phyloP scores from a whole-genome alignment of 2,113 vertebrate species.

The Taxidea taxus region DNA sequence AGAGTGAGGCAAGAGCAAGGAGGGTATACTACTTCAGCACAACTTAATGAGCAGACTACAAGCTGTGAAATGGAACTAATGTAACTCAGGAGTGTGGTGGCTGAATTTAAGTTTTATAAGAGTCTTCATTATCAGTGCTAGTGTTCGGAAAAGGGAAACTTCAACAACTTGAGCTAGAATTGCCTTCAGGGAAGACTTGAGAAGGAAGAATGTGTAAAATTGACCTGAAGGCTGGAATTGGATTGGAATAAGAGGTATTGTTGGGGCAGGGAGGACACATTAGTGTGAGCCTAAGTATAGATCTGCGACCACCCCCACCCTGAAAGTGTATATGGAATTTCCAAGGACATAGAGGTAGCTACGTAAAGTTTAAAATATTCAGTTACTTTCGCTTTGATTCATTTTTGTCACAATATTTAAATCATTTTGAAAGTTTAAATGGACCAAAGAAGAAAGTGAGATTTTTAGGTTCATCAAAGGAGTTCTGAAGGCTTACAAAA shows the following conservation, averaged over 20 bases:
- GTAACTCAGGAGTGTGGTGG: neutral
- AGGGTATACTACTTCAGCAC: neutral
- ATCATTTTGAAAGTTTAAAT: neutral
- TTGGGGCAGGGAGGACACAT: neutral
- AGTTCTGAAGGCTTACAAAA: neutral
- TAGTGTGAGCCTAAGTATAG: neutral
- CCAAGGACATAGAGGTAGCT: neutral
- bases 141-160: neutral
- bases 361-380: slow-evolving; percentile 17
- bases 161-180: neutral
- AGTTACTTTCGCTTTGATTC: neutral
- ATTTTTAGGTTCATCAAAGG: neutral
- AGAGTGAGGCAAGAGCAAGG: neutral
- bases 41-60: neutral
- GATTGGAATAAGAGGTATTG: neutral
- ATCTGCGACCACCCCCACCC: neutral
- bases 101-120: neutral
- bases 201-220: neutral
- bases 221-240: neutral
- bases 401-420: neutral
- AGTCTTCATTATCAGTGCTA: neutral
- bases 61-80: neutral
- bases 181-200: neutral
- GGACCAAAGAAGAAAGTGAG: neutral
- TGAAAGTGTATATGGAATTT: neutral